Evolutionary conservation across 2,797 vertebrate species (phyloP).

Genomic region (Melanotaenia boesemani): DNA sequence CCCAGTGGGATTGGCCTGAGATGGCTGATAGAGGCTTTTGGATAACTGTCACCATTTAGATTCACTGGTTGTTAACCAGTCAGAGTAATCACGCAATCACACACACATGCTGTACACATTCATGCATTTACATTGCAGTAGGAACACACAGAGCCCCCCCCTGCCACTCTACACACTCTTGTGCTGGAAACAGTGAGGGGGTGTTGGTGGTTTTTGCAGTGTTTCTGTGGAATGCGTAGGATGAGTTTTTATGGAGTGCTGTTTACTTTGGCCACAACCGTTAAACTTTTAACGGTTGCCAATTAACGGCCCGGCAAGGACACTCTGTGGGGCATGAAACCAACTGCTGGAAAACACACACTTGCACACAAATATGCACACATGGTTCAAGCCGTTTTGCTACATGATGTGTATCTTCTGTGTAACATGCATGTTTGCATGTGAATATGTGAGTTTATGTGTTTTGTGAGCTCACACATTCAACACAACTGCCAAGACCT

Average conservation of each 20-base stretch:
- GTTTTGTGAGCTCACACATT: conserved; percentile 29
- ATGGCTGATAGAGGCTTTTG: conserved; percentile 82
- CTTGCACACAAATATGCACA: conserved; percentile 44
- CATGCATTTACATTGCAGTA: conserved; percentile 55
- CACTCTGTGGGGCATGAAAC: conserved; percentile 81
- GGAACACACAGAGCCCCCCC: conserved; percentile 42
- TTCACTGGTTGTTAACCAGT: conserved; percentile 84
- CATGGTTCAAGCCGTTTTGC: conserved; percentile 54
- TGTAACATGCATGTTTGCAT: conserved; percentile 27
- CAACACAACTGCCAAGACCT: conserved; percentile 58
- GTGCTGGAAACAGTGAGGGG: conserved; percentile 67
- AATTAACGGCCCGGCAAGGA: conserved; percentile 86
- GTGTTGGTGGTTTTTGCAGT: conserved; percentile 77
- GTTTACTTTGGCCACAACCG: conserved; percentile 87
- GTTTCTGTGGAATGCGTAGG: conserved; percentile 82
- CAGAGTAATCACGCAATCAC: conserved; percentile 67
- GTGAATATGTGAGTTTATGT: background rate
- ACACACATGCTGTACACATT: conserved; percentile 30
- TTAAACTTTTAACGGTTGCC: conserved; percentile 89
- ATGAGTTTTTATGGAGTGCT: conserved; percentile 89
- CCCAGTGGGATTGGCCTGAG: conserved; percentile 81
- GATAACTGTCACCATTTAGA: conserved; percentile 87
- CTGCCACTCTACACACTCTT: conserved; percentile 28
- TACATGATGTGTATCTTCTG: conserved; percentile 30
- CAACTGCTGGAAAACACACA: conserved; percentile 74